phyloP scores from a whole-genome alignment of 1,140 invertebrate genomes.

The Apis mellifera region Amel_HAv3.1 CM009932.2:6132001-6132500 shows the following conservation, averaged over 20 bases:
- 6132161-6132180: no score
- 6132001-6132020: no score
- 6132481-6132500: slow-evolving; percentile 8
- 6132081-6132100: no score
- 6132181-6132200: background rate
- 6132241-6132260: background rate
- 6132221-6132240: background rate
- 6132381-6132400: slow-evolving; percentile 11
- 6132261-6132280: background rate
- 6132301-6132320: slow-evolving; percentile 5
- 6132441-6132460: slow-evolving; percentile 23
- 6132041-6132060: no score
- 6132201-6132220: no score
- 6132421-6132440: slow-evolving; percentile 26
- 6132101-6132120: no score
- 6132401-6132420: slow-evolving; percentile 6
- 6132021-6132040: no score
- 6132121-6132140: no score
- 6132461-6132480: background rate
- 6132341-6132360: background rate
- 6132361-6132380: slow-evolving; percentile 17
- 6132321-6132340: background rate
- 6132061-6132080: no score
- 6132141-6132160: no score
- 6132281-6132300: background rate